Evolutionary conservation across 2,888 invertebrate species (phyloP).

Genomic region (Sepiola atlantica): DNA sequence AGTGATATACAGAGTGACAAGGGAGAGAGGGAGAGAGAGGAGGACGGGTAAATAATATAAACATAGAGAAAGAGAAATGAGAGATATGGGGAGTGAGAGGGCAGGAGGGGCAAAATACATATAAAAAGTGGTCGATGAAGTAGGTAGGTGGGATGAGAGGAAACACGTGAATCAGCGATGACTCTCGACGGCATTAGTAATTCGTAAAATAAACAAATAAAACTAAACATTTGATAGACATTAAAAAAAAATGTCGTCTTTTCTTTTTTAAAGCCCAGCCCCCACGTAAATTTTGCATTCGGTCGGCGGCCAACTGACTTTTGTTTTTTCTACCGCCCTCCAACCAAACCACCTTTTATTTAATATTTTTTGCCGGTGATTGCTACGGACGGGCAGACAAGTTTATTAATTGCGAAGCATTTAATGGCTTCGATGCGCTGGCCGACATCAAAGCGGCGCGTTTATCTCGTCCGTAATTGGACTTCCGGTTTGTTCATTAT

Average conservation of each 20-base stretch:
- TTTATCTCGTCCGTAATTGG: conserved; percentile 11
- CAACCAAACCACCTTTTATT: too few relatives aligned
- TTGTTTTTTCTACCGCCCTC: too few relatives aligned
- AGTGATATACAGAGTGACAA: not conserved
- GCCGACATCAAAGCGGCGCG: not conserved
- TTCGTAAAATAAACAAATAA: too few relatives aligned
- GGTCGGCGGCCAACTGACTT: not conserved
- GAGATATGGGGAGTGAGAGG: not conserved
- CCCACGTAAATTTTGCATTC: not conserved
- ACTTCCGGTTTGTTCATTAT: conserved; percentile 10
- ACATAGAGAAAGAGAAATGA: not conserved
- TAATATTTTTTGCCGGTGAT: not conserved
- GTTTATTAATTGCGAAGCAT: not conserved
- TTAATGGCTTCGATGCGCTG: not conserved
- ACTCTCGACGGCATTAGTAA: too few relatives aligned
- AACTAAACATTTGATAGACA: too few relatives aligned
- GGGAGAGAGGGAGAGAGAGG: not conserved
- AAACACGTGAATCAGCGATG: too few relatives aligned
- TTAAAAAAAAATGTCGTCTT: too few relatives aligned
- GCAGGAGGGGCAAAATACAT: not conserved
- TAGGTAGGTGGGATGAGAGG: too few relatives aligned
- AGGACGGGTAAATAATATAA: rapidly evolving
- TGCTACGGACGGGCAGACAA: conserved; percentile 32
- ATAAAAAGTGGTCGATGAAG: too few relatives aligned
- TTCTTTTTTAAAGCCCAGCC: too few relatives aligned